Conservation (phyloP, 2,113 vertebrate species). For the human region DNA sequence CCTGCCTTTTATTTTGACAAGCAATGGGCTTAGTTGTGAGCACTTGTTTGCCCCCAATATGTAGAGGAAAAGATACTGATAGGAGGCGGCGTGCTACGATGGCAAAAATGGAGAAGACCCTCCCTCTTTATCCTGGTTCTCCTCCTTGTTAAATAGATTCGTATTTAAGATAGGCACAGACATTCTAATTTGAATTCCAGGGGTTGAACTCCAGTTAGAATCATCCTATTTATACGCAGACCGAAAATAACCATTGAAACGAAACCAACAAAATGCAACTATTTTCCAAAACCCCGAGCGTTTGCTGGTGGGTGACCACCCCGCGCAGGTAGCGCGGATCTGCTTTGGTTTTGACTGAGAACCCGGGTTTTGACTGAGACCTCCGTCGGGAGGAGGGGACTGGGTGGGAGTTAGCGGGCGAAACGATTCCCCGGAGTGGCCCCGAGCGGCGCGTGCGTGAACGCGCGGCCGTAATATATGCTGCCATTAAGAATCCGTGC, state of each 20-base stretch:
- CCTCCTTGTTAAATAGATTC: not conserved
- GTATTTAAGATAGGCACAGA: not conserved
- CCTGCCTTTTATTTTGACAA: not conserved
- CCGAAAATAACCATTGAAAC: not conserved
- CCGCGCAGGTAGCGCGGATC: not conserved
- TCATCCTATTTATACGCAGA: not conserved
- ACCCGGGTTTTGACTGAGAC: too few relatives aligned
- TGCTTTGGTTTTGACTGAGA: not conserved
- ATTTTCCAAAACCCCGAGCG: not conserved
- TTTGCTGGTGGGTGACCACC: not conserved
- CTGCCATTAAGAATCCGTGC: conserved; percentile 74
- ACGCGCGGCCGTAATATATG: conserved; percentile 15
- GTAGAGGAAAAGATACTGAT: not conserved
- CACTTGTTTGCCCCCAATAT: not conserved
- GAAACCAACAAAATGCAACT: not conserved
- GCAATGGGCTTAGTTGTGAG: not conserved
- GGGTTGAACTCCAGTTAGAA: not conserved
- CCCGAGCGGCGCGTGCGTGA: conserved; percentile 30
- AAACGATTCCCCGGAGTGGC: not conserved
- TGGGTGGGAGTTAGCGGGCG: not conserved
- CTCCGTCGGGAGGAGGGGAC: not conserved
- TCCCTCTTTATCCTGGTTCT: not conserved
- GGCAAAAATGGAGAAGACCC: not conserved
- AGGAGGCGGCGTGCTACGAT: not conserved
- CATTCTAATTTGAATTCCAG: conserved; percentile 12